Conservation (phyloP, 2,888 invertebrate species). For the Habroteleia sp. region DNA sequence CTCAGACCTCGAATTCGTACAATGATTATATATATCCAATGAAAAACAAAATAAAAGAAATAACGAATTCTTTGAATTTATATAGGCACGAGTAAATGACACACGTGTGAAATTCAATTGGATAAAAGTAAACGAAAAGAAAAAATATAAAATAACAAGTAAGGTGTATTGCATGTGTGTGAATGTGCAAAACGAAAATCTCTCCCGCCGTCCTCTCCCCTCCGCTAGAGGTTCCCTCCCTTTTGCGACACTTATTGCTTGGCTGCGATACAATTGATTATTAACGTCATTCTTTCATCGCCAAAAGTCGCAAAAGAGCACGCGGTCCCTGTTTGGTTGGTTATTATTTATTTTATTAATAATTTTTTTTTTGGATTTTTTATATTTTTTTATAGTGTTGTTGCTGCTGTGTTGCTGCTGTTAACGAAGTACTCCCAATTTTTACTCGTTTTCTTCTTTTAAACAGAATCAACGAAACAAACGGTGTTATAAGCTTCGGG, state of each 20-base stretch:
- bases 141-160: constrained; percentile 13
- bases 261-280: constrained; percentile 17
- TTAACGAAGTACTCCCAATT: constrained; percentile 64
- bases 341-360: constrained; percentile 67
- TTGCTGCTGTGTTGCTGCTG: constrained; percentile 69
- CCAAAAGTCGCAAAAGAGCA: constrained; percentile 53
- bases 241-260: constrained; percentile 46
- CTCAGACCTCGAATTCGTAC: constrained; percentile 27
- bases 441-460: background rate
- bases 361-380: constrained; percentile 68
- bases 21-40: constrained; percentile 18
- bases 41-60: constrained; percentile 19
- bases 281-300: constrained; percentile 13
- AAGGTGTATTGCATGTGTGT: constrained; percentile 11
- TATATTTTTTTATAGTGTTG: constrained; percentile 70
- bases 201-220: constrained; percentile 50
- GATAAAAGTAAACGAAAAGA: constrained; percentile 22
- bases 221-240: constrained; percentile 36
- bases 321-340: constrained; percentile 51
- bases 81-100: constrained; percentile 1
- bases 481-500: background rate
- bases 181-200: constrained; percentile 48
- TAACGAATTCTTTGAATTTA: constrained; percentile 26
- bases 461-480: constrained; percentile 1
- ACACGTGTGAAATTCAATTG: constrained; percentile 23